Percentiles rank a stretch among this genome's conserved stretches.
Evolutionary conservation across 2,888 invertebrate species (phyloP).

Genomic region (Lacanobia wlatinum): DNA sequence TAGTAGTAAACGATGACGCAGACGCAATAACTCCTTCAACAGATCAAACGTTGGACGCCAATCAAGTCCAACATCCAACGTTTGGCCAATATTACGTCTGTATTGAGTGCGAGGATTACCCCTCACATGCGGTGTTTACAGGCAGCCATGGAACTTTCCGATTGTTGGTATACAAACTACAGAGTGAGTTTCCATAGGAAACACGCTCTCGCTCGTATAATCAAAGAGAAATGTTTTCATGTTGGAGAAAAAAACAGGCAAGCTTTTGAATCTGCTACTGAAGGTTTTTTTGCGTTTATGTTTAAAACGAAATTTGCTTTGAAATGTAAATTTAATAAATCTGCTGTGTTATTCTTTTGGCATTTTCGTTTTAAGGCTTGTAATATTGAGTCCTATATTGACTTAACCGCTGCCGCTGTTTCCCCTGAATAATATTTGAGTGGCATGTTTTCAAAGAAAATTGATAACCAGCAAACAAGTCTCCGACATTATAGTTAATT

Average conservation of each 20-base stretch:
- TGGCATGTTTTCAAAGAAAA: conserved; percentile 11
- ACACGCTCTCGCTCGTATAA: conserved; percentile 14
- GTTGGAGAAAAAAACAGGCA: conserved; percentile 34
- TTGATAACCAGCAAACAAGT: conserved; percentile 15
- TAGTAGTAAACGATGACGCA: conserved; percentile 42
- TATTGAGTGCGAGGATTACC: conserved; percentile 36
- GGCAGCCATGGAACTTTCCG: conserved; percentile 56
- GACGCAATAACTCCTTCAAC: conserved; percentile 28
- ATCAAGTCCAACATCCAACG: conserved; percentile 17
- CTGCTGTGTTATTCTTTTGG: neutral
- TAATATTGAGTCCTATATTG: neutral
- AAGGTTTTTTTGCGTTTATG: conserved; percentile 7
- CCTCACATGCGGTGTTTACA: conserved; percentile 38
- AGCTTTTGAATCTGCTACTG: conserved; percentile 26
- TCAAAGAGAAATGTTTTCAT: conserved; percentile 50
- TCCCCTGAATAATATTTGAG: neutral
- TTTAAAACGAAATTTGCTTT: conserved; percentile 8
- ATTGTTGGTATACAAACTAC: conserved; percentile 41
- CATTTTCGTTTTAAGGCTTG: neutral
- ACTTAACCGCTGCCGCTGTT: neutral
- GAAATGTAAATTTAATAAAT: neutral
- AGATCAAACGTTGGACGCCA: conserved; percentile 30
- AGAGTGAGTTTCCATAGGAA: conserved; percentile 37
- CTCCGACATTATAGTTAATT: conserved; percentile 23
- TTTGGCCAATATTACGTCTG: conserved; percentile 37